These are phyloP conservation scores for Turdus rufiventris DNA, from an alignment of 2,113 vertebrate species.

Conservation along the genomic window DNA sequence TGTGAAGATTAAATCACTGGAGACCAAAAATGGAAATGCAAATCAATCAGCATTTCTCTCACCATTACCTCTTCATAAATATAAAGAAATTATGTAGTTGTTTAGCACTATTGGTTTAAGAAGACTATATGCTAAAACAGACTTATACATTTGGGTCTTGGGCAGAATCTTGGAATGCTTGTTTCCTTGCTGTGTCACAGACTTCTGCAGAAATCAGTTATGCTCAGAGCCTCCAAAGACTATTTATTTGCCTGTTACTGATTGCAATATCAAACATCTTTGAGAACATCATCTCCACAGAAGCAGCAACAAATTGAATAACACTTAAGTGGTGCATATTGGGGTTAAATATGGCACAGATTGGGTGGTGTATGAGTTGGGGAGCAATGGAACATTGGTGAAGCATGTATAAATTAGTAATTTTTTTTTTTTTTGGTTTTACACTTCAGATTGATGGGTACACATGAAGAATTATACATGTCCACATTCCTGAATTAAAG, in stretches of 20 bases:
- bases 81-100: background rate
- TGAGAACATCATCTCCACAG: background rate
- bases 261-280: background rate
- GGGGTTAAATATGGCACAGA: background rate
- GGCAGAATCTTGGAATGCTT: background rate
- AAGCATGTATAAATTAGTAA: background rate
- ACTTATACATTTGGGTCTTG: accelerated
- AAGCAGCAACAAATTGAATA: background rate
- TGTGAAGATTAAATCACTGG: background rate
- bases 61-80: background rate
- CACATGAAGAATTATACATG: background rate
- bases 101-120: background rate
- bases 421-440: background rate
- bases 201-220: background rate
- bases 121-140: background rate
- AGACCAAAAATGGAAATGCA: background rate
- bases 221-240: background rate
- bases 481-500: background rate
- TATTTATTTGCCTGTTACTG: background rate
- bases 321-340: background rate
- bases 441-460: background rate
- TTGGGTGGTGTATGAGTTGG: background rate
- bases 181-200: background rate
- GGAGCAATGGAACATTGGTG: background rate
- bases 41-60: background rate